Conservation (phyloP, 2,113 vertebrate species). For the Nycticorax nycticorax region DNA sequence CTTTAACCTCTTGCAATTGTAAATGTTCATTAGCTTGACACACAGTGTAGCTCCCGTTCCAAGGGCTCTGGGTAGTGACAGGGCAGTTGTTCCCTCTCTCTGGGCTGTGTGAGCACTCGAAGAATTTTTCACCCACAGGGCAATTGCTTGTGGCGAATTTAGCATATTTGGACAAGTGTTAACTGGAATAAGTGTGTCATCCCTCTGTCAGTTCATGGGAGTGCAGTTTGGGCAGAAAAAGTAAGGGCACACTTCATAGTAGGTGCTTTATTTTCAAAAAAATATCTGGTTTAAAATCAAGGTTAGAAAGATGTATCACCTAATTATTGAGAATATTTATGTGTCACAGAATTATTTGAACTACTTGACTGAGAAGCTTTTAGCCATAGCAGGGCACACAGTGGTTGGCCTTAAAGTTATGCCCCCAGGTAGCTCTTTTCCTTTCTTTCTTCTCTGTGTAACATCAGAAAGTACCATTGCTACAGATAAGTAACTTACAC, state of each 20-base stretch:
- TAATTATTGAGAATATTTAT: not conserved
- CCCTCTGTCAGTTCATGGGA: not conserved
- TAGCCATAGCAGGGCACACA: not conserved
- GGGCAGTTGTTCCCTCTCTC: not conserved
- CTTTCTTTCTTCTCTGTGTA: not conserved
- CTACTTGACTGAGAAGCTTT: not conserved
- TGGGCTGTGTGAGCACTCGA: not conserved
- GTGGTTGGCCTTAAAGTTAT: not conserved
- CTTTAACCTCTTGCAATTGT: conserved; percentile 33
- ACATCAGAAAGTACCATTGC: not conserved
- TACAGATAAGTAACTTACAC: not conserved
- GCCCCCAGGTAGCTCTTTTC: not conserved
- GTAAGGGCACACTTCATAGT: not conserved
- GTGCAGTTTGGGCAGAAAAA: not conserved
- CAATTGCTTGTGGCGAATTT: not conserved
- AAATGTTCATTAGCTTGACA: not conserved
- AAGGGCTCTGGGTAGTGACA: not conserved
- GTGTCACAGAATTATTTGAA: not conserved
- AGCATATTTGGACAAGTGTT: not conserved
- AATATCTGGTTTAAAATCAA: not conserved
- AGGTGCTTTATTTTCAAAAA: not conserved
- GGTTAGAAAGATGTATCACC: not conserved
- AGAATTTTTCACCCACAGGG: not conserved
- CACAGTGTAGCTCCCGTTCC: not conserved
- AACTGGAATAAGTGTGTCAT: not conserved